Base-by-base conservation (phyloP, 2,888 invertebrate genomes). In the Leptopilina myrica region DNA sequence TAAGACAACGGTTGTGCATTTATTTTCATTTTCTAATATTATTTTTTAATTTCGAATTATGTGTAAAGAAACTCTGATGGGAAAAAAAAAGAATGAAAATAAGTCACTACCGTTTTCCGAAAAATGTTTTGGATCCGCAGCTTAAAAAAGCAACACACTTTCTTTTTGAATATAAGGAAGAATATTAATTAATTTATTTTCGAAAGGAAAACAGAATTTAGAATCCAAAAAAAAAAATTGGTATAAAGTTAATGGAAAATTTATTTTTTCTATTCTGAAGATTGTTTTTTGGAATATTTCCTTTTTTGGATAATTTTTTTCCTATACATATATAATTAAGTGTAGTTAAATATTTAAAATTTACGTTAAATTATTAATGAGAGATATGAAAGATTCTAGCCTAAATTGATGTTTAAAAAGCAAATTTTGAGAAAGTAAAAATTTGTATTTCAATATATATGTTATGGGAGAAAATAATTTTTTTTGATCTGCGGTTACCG, bases 401-500 rank as follows among this genome's bases (percentile, higher is more conserved):
- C 8, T 43, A 43, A 43, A 4, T 46, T 9, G 49, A 49, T 11
- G 11, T 49, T 49, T 49, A 11, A 1, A 49, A 49, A 12, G 43
- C 8, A 59, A 33, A 33, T 33, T 59, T 20, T 20, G 20, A 12
- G n/a, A 59, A 59, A 12, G 20, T 20, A n/a, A n/a, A 12, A 12
- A n/a, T 59, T 59, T 59, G n/a, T n/a, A n/a, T 59, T 59, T 59
- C 11, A 56, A 56, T 59, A n/a, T 49, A 49, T 49, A 49, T 43
- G 67, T 65, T 73, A 20, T 76, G 46, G 65, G 26, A n/a, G 20
- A 11, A 12, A 43, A 59, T 11, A 40, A 75, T 81, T 80, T 81
- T 80, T 80, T 80, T 84, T 84, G 79, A 84, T 46, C 80, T 82
- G 81, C 86, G 86, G 85, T 87, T 86, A 86, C 82, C 83, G 85